These are phyloP conservation scores for Tortricodes alternella DNA, from an alignment of 2,888 invertebrate genomes.

Conservation along the genomic window DNA sequence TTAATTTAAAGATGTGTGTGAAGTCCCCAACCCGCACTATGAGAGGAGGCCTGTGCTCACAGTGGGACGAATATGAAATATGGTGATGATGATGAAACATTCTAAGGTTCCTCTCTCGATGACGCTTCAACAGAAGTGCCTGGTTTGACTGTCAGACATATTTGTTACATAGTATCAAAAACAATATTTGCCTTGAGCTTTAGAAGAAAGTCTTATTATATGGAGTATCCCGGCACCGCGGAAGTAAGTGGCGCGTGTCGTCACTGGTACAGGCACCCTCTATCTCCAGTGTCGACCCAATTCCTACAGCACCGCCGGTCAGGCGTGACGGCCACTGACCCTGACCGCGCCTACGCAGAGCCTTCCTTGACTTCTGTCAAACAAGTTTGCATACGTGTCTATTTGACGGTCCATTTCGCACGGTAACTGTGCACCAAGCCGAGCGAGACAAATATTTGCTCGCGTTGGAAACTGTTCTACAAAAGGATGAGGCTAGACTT, in stretches of 20 bases:
- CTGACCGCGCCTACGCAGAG: slow-evolving; percentile 32
- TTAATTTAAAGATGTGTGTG: too few relatives aligned
- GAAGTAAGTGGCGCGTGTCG: slow-evolving; percentile 58
- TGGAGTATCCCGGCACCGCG: background rate
- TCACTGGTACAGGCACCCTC: slow-evolving; percentile 41
- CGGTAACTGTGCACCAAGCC: slow-evolving; percentile 14
- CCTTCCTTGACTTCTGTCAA: slow-evolving; percentile 1
- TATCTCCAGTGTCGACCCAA: slow-evolving; percentile 29
- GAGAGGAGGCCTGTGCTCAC: too few relatives aligned
- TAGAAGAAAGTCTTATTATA: too few relatives aligned
- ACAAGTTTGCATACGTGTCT: slow-evolving; percentile 25
- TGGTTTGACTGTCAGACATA: too few relatives aligned
- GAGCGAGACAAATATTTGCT: slow-evolving; percentile 12
- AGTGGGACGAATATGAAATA: too few relatives aligned
- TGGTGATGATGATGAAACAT: too few relatives aligned
- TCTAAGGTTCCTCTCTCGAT: too few relatives aligned
- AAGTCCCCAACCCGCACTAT: too few relatives aligned
- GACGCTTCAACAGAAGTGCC: too few relatives aligned
- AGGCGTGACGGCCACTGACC: slow-evolving; percentile 37
- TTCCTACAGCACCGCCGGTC: slow-evolving; percentile 31
- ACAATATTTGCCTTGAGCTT: too few relatives aligned
- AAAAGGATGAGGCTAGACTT: background rate
- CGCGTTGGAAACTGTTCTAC: background rate
- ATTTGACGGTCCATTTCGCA: slow-evolving; percentile 17
- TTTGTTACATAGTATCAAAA: too few relatives aligned